These are phyloP conservation scores for Chelonus formosanus DNA, from an alignment of 2,888 invertebrate genomes.

Conservation along the genomic window DNA sequence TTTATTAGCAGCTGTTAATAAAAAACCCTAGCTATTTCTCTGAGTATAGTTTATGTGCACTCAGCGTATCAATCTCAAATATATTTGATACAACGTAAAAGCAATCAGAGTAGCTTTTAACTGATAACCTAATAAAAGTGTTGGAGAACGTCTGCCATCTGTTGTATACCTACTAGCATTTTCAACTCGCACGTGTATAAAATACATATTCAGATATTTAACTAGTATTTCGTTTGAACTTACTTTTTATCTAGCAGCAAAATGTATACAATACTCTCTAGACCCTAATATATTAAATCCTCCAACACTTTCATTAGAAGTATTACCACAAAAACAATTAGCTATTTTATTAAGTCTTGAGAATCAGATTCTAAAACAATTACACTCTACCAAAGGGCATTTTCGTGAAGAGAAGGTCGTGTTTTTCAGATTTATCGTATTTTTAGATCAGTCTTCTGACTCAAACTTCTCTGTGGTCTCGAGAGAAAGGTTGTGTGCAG, in stretches of 20 bases:
- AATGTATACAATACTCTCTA: slow-evolving; percentile 2
- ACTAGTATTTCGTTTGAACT: slow-evolving; percentile 3
- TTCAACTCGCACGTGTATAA: slow-evolving; percentile 14
- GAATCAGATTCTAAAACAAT: too few species aligned
- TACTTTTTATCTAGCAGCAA: background rate
- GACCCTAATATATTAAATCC: background rate
- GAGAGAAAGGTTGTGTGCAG: background rate
- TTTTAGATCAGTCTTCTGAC: slow-evolving; percentile 19
- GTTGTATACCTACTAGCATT: slow-evolving; percentile 18
- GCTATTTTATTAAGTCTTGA: too few species aligned
- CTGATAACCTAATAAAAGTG: slow-evolving; percentile 43
- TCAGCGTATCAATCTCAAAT: slow-evolving; percentile 25
- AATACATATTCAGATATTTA: slow-evolving; percentile 17
- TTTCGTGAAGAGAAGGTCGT: slow-evolving; percentile 7
- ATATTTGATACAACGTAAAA: slow-evolving; percentile 17
- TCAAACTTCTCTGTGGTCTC: background rate
- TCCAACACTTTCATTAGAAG: background rate
- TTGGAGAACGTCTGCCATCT: slow-evolving; percentile 40
- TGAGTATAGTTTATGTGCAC: slow-evolving; percentile 14
- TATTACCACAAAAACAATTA: background rate
- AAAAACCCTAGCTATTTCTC: slow-evolving; percentile 1
- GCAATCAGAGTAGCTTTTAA: slow-evolving; percentile 41
- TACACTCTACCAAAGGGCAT: too few species aligned
- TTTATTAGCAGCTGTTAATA: background rate
- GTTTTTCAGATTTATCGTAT: slow-evolving; percentile 18